Evolutionary conservation across 2,797 vertebrate genomes (phyloP), one percentile per base, ranked within the genome.

Genomic region (Danionella dracula): DNA sequence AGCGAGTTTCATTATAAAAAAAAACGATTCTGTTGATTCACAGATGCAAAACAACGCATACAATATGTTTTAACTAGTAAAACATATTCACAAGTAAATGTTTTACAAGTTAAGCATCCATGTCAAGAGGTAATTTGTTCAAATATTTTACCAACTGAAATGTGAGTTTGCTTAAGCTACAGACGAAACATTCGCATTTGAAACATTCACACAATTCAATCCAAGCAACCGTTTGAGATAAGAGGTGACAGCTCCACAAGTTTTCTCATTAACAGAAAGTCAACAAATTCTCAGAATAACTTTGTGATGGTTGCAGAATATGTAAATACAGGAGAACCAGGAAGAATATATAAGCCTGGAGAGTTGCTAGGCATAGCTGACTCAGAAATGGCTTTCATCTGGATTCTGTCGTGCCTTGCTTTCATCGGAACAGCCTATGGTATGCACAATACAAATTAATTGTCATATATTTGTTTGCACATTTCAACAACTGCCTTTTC

Each of bases 341-440:
- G 37, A 31, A 35, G 34, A 11, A 41, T 69, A 75, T 63, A 78
- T 71, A 76, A 72, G 48, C 11, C 16, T 5, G 37, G 11, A 2
- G 32, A 8, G 27, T 31, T 57, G 21, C 29, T 17, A 27, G 27
- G 13, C 4, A 50, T 1, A 2, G 20, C 15, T 17, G 63, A 72
- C 35, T 65, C 67, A 71, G 76, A 48, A 77, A 90, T 92, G 90
- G 78, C 78, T 49, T 83, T 79, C 68, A 81, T 92, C 41, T 88
- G 85, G 85, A 77, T 90, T 48, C 67, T 91, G 11, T 86, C 86
- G 57, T 92, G 87, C 10, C 81, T 86, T 0, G 86, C 86, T 64
- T 83, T 92, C 15, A 27, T 72, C 12, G 78, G 83, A 10, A 55
- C 87, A 1, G 75, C 85, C 58, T 85, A 86, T 2, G 79, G 90